Conservation (phyloP, 2,888 invertebrate species). For the Phyllotreta striolata region DNA sequence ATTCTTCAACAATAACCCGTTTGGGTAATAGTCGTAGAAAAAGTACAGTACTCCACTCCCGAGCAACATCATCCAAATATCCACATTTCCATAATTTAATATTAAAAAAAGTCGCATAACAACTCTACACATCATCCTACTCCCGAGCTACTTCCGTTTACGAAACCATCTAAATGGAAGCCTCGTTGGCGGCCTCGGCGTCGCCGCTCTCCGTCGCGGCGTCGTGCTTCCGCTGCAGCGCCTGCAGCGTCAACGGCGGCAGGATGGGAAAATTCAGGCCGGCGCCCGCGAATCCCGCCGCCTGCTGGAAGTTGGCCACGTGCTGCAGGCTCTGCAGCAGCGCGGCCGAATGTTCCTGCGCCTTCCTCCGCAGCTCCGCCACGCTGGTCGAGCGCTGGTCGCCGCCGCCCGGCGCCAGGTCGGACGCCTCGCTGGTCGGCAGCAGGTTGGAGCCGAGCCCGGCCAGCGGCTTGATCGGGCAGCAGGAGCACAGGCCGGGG, state of each 20-base stretch:
- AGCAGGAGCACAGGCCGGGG: conserved; percentile 82
- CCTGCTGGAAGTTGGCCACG: conserved; percentile 69
- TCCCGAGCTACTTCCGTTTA: not conserved
- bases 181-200: conserved; percentile 29
- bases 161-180: conserved; percentile 23
- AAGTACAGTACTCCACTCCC: too few relatives aligned
- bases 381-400: conserved; percentile 87
- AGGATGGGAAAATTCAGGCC: conserved; percentile 63
- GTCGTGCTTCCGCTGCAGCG: conserved; percentile 57
- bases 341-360: conserved; percentile 94
- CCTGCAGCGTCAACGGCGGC: conserved; percentile 62
- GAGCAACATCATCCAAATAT: too few relatives aligned
- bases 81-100: not conserved
- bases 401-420: conserved; percentile 58
- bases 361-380: conserved; percentile 89
- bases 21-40: too few relatives aligned
- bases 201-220: conserved; percentile 39
- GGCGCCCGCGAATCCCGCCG: conserved; percentile 62
- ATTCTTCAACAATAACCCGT: too few relatives aligned
- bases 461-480: conserved; percentile 72
- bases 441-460: conserved; percentile 53
- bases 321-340: conserved; percentile 77
- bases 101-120: not conserved
- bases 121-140: not conserved
- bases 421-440: conserved; percentile 57